Conservation (phyloP, 2,888 invertebrate genomes). For the Euclidia mi region DNA sequence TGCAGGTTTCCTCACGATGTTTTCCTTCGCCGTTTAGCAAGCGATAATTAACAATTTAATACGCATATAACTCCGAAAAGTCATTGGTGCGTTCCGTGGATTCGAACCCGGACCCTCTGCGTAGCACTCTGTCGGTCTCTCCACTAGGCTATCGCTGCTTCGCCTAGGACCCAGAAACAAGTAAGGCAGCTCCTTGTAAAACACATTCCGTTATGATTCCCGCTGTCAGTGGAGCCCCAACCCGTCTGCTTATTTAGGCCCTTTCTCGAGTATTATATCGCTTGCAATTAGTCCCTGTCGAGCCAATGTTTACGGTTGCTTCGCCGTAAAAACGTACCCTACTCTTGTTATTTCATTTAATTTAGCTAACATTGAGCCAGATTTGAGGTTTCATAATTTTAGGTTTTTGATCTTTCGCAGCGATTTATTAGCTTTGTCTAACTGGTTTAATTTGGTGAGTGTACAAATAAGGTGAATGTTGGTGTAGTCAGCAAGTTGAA, state of each 20-base stretch:
- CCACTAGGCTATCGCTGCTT: too few relatives aligned
- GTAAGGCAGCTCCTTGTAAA: background rate
- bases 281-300: constrained; percentile 60
- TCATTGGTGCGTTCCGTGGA: too few relatives aligned
- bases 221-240: constrained; percentile 22
- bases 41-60: too few relatives aligned
- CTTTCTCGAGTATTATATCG: constrained; percentile 57
- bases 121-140: too few relatives aligned
- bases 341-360: constrained; percentile 43
- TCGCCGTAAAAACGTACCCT: constrained; percentile 43
- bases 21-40: too few relatives aligned
- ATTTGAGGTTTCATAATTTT: constrained; percentile 39
- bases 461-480: too few relatives aligned
- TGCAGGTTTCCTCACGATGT: too few relatives aligned
- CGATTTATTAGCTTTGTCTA: background rate
- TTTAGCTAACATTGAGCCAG: constrained; percentile 33
- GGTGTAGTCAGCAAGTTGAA: too few relatives aligned
- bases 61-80: too few relatives aligned
- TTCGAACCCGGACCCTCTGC: too few relatives aligned
- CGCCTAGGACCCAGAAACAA: too few relatives aligned
- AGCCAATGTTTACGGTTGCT: constrained; percentile 38
- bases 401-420: constrained; percentile 9
- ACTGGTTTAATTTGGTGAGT: background rate
- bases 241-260: constrained; percentile 52
- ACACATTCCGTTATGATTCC: constrained; percentile 9